Evolutionary conservation across 2,797 vertebrate species (phyloP), one percentile per base, ranked within the genome.

Genomic region (Galago senegalensis): DNA sequence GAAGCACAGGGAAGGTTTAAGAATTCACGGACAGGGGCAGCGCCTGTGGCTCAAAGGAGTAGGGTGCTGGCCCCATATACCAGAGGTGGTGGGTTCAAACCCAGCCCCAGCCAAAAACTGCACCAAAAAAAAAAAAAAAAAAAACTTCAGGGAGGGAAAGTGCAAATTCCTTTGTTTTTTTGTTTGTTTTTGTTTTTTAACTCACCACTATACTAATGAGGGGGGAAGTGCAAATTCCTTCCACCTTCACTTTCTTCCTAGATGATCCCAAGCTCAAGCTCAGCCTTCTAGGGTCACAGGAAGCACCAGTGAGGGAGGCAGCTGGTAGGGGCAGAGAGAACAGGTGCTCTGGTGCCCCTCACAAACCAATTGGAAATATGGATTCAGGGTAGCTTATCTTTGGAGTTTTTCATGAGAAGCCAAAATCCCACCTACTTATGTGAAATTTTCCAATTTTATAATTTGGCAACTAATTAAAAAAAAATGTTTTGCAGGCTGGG

Each of bases 341-440:
- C 29, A 13, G 5, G 7, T 53, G 14, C 34, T 4, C 46, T 1
- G 27, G 23, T 17, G 34, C 56, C 27, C 27, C 49, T n/a, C 7
- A 53, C 17, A 34, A 17, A 6, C 37, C 80, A 23, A 61, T 92
- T 43, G 80, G 70, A 87, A 95, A 61, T 46, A 69, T 0, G 37
- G 20, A 73, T 83, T 58, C 63, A 7, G 10, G 17, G 14, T 18
- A 87, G 49, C 49, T 93, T 56, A 46, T 91, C 70, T 89, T 73
- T 7, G 11, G 56, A 61, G 67, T n/a, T 88, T 81, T 91, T 92
- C 31, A 91, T 88, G 67, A 84, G 53, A 93, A 88, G 53, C 20
- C 0, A 11, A 65, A 91, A 31, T 77, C 40, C 12, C 56, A 82
- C 49, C 31, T 40, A 58, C 34, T 65, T 58, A 60, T 14, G 14